A percentile compares a stretch with the other conserved stretches of the same genome.
Evolutionary conservation across 2,888 invertebrate species (phyloP).

Genomic region (Ischnus inquisitorius): DNA sequence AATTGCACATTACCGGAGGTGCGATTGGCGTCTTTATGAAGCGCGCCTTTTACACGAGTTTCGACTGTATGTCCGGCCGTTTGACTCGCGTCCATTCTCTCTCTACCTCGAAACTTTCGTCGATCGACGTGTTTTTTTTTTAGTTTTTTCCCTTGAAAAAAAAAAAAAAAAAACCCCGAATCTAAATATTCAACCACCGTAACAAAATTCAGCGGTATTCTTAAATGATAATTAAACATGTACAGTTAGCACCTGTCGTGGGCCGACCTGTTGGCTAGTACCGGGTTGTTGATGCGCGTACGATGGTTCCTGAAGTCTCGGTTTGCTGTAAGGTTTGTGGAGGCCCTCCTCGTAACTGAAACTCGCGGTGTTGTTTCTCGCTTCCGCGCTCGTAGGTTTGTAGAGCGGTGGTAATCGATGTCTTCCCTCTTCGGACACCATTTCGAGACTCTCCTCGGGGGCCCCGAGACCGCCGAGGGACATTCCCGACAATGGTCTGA

Average conservation of each 20-base stretch:
- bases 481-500: slow-evolving; percentile 85
- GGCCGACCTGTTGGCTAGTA: slow-evolving; percentile 80
- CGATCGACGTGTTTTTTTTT: slow-evolving; percentile 14
- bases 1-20: slow-evolving; percentile 64
- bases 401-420: slow-evolving; percentile 88
- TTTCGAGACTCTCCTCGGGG: slow-evolving; percentile 88
- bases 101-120: slow-evolving; percentile 42
- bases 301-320: slow-evolving; percentile 82
- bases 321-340: slow-evolving; percentile 84
- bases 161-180: slow-evolving; percentile 15
- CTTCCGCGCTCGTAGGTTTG: slow-evolving; percentile 94
- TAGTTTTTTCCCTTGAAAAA: background rate
- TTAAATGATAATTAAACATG: slow-evolving; percentile 79
- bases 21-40: background rate
- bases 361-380: slow-evolving; percentile 93
- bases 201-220: background rate
- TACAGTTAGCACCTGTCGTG: slow-evolving; percentile 84
- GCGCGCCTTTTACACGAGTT: slow-evolving; percentile 22
- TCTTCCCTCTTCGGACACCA: slow-evolving; percentile 87
- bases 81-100: slow-evolving; percentile 65
- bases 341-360: slow-evolving; percentile 83
- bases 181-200: slow-evolving; percentile 31
- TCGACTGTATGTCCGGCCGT: slow-evolving; percentile 63
- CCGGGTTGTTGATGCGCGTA: slow-evolving; percentile 82
- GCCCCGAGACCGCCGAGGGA: slow-evolving; percentile 85